phyloP scores from a whole-genome alignment of 1,140 invertebrate species.

The Chironomus striatipennis region DNA sequence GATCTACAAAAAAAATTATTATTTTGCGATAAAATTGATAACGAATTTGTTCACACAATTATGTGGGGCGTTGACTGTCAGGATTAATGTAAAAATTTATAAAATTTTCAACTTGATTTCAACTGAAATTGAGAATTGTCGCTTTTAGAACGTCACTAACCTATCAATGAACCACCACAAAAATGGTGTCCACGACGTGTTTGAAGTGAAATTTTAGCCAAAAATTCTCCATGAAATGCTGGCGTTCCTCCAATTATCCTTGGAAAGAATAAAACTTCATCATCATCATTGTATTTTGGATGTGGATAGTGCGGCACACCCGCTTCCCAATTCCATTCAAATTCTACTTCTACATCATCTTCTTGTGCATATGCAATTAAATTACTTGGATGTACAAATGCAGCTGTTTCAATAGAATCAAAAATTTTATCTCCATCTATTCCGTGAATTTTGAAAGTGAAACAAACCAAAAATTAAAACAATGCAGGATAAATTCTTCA shows the following conservation, averaged over 20 bases:
- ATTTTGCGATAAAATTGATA: no score
- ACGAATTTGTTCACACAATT: no score
- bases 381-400: no score
- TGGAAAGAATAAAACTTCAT: not conserved
- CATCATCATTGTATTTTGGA: not conserved
- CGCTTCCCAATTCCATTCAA: not conserved
- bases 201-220: constrained; percentile 9
- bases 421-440: no score
- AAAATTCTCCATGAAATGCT: not conserved
- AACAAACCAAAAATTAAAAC: no score
- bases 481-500: no score
- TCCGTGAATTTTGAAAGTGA: no score
- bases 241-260: not conserved
- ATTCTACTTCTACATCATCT: not conserved
- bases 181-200: constrained; percentile 11
- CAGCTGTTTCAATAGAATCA: no score
- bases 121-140: not conserved
- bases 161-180: constrained; percentile 9
- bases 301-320: not conserved
- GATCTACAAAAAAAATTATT: constrained; percentile 6
- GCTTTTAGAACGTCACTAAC: not conserved
- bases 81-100: no score
- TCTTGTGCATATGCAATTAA: no score
- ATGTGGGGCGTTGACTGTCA: no score
- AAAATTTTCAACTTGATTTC: no score